Percentiles rank a stretch among this genome's conserved stretches.
phyloP scores from a whole-genome alignment of 2,888 invertebrate species.

The Mechanitis messenoides region DNA sequence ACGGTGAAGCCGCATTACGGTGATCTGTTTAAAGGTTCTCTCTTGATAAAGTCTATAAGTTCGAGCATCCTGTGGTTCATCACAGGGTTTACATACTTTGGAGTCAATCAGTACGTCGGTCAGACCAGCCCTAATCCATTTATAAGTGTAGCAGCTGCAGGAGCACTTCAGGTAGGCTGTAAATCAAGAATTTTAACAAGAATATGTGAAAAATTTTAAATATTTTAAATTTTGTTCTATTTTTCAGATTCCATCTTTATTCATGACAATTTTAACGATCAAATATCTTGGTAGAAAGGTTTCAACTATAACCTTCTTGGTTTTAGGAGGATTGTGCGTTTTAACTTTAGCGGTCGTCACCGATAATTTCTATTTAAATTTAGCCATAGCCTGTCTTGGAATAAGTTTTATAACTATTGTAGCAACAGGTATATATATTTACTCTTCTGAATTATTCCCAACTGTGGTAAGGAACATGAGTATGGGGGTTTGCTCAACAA shows the following conservation, averaged over 20 bases:
- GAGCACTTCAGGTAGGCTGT: constrained; percentile 55
- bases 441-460: constrained; percentile 90
- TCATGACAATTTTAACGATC: constrained; percentile 73
- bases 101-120: constrained; percentile 88
- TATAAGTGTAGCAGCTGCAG: constrained; percentile 83
- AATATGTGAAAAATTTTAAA: too few species aligned
- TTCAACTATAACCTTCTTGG: constrained; percentile 77
- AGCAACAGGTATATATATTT: constrained; percentile 89
- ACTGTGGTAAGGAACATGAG: constrained; percentile 93
- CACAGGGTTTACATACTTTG: constrained; percentile 89
- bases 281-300: constrained; percentile 80
- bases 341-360: constrained; percentile 77
- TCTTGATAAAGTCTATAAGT: constrained; percentile 79
- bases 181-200: too few species aligned
- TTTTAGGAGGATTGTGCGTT: constrained; percentile 78
- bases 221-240: constrained; percentile 38
- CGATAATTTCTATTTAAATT: constrained; percentile 68
- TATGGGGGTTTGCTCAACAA: constrained; percentile 88
- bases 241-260: constrained; percentile 75
- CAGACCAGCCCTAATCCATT: constrained; percentile 88
- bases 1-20: constrained; percentile 69
- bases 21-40: constrained; percentile 79
- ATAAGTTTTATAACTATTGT: constrained; percentile 87
- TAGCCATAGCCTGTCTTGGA: constrained; percentile 82
- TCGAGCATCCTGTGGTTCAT: constrained; percentile 87